Evolutionary conservation across 2,888 invertebrate species (phyloP).

Genomic region (Brachylomia viminalis): DNA sequence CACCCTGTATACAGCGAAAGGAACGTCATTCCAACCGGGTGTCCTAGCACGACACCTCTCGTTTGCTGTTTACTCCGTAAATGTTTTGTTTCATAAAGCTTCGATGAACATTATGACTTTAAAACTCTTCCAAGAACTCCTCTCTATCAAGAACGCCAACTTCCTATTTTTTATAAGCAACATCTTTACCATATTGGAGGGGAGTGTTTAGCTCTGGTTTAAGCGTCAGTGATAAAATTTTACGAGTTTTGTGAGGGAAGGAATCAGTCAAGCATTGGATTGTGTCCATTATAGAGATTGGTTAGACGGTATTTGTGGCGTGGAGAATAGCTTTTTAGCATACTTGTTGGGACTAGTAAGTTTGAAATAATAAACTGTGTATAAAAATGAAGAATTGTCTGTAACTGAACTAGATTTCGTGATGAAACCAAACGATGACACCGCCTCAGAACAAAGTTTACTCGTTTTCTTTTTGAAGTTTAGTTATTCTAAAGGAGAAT

Average conservation of each 20-base stretch:
- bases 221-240: conserved; percentile 81
- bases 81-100: background rate
- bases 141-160: conserved; percentile 5
- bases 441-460: no score
- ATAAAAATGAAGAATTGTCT: no score
- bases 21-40: no score
- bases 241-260: conserved; percentile 78
- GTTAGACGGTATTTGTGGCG: conserved; percentile 46
- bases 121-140: background rate
- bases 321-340: conserved; percentile 34
- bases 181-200: conserved; percentile 65
- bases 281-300: conserved; percentile 74
- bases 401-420: no score
- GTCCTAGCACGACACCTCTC: no score
- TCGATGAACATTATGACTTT: background rate
- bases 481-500: no score
- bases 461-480: no score
- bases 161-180: conserved; percentile 49
- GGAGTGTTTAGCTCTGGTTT: conserved; percentile 67
- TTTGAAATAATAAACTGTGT: background rate
- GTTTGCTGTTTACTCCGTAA: background rate
- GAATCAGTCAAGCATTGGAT: conserved; percentile 70
- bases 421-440: no score
- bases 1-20: no score
- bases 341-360: background rate